Percentiles rank a stretch among this genome's conserved stretches.
phyloP scores from a whole-genome alignment of 2,797 vertebrate genomes.

The Scolopax rusticola region DNA sequence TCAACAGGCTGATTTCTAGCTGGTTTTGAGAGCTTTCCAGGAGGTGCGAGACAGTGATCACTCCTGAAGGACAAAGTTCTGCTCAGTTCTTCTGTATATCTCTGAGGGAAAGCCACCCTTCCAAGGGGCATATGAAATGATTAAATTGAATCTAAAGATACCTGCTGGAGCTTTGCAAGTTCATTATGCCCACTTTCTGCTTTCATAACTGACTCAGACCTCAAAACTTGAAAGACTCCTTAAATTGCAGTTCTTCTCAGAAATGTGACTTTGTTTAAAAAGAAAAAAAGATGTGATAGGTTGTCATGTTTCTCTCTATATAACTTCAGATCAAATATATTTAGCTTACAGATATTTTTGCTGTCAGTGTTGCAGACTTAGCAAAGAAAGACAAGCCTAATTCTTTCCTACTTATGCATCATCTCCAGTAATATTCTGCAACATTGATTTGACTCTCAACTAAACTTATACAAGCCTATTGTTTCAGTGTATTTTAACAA shows the following conservation, averaged over 20 bases:
- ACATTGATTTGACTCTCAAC: background rate
- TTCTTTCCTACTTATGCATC: conserved; percentile 24
- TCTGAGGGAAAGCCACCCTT: background rate
- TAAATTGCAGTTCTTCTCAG: conserved; percentile 37
- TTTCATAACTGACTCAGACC: conserved; percentile 59
- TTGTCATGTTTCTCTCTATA: conserved; percentile 60
- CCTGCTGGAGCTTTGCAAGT: background rate
- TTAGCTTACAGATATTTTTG: conserved; percentile 66
- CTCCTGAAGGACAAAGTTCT: background rate
- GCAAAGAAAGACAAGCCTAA: conserved; percentile 37
- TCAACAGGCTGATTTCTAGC: background rate
- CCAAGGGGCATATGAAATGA: background rate
- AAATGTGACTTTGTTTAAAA: conserved; percentile 53
- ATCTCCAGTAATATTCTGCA: background rate
- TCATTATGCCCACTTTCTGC: background rate
- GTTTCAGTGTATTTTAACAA: background rate
- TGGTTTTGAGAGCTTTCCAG: background rate
- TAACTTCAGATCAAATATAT: conserved; percentile 68
- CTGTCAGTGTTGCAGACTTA: conserved; percentile 41
- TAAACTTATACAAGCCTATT: background rate
- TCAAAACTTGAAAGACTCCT: conserved; percentile 52
- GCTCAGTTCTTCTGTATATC: background rate
- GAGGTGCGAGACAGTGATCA: background rate
- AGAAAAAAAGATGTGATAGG: conserved; percentile 47
- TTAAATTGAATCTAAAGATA: background rate